phyloP scores from a whole-genome alignment of 2,113 vertebrate genomes.

The Sula dactylatra region DNA sequence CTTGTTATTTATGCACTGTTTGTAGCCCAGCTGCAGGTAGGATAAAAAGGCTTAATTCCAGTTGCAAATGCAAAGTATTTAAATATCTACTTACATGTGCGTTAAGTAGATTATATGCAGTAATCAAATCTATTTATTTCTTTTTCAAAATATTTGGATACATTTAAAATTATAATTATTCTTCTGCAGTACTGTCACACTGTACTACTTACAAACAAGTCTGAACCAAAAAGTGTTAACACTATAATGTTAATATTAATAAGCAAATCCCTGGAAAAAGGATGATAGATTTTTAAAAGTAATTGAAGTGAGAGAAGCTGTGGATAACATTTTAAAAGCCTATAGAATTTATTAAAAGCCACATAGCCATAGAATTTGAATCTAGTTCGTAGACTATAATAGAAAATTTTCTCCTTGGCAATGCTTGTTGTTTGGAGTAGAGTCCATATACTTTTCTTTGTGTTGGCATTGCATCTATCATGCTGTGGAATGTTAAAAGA shows the following conservation, averaged over 20 bases:
- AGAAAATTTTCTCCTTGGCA: background rate
- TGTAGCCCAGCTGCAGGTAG: conserved; percentile 23
- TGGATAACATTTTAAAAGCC: background rate
- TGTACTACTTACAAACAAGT: background rate
- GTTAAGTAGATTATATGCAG: background rate
- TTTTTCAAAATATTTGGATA: conserved; percentile 21
- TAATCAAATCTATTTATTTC: conserved; percentile 10
- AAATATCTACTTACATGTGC: background rate
- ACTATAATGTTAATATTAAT: background rate
- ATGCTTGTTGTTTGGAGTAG: background rate
- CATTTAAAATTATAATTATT: background rate
- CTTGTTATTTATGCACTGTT: conserved; percentile 1
- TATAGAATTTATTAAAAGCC: background rate
- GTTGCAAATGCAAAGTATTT: conserved; percentile 5
- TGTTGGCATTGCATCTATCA: background rate
- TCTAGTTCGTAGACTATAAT: background rate
- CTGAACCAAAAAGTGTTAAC: background rate
- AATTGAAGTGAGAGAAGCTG: background rate
- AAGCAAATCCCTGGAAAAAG: background rate
- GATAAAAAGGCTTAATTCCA: background rate
- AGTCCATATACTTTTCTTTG: background rate
- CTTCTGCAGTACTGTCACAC: background rate
- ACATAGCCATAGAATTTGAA: background rate
- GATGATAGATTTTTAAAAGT: background rate
- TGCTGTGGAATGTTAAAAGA: background rate